A percentile compares a stretch with the other conserved stretches of the same genome.
Evolutionary conservation across 2,888 invertebrate species (phyloP).

Genomic region (Opisthograptis luteolata): DNA sequence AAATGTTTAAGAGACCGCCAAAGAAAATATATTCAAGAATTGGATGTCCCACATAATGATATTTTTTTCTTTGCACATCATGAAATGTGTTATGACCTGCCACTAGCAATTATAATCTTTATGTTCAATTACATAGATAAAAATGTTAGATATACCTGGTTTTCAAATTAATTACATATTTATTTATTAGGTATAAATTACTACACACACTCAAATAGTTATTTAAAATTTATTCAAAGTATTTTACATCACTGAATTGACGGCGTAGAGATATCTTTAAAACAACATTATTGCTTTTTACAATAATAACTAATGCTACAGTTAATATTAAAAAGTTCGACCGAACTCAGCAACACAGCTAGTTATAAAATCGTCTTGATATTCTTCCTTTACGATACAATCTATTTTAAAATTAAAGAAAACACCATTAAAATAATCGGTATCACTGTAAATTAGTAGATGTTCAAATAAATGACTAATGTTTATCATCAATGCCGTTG

Average conservation of each 20-base stretch:
- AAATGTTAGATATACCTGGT: slow-evolving; percentile 30
- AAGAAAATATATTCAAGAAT: too few species aligned
- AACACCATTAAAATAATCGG: too few species aligned
- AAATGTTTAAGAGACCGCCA: too few species aligned
- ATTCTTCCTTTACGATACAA: background rate
- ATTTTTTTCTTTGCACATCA: too few species aligned
- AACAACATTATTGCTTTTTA: slow-evolving; percentile 61
- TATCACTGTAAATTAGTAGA: too few species aligned
- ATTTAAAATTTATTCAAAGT: slow-evolving; percentile 61
- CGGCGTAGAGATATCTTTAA: slow-evolving; percentile 79
- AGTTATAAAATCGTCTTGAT: background rate
- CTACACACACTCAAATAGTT: slow-evolving; percentile 55
- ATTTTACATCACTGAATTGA: slow-evolving; percentile 82
- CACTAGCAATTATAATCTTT: too few species aligned
- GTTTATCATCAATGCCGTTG: too few species aligned
- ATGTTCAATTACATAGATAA: too few species aligned
- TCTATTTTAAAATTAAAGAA: too few species aligned
- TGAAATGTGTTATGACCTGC: too few species aligned
- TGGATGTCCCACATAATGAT: too few species aligned
- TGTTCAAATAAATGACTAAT: too few species aligned
- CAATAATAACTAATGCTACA: slow-evolving; percentile 52
- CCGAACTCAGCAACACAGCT: slow-evolving; percentile 2
- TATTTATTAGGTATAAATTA: slow-evolving; percentile 58
- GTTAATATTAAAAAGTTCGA: slow-evolving; percentile 55
- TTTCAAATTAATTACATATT: slow-evolving; percentile 42